phyloP scores from a whole-genome alignment of 2,888 invertebrate genomes.

The Morpho achilles region DNA sequence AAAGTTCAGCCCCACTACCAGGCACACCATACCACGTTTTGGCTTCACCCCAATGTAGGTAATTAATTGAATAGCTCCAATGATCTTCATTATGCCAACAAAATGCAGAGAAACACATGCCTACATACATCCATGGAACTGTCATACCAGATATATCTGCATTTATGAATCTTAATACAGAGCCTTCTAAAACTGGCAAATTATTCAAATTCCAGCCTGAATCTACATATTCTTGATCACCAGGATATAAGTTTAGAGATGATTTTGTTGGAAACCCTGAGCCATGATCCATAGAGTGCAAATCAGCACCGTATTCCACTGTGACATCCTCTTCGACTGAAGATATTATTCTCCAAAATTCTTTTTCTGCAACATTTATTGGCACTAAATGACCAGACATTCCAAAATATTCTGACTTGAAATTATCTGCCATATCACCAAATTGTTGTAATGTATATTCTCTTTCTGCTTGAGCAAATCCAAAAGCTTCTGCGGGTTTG shows the following conservation, averaged over 20 bases:
- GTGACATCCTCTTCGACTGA: constrained; percentile 86
- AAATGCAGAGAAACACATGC: constrained; percentile 91
- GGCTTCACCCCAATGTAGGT: constrained; percentile 89
- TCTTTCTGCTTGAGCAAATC: constrained; percentile 86
- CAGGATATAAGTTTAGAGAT: constrained; percentile 79
- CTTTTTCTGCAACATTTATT: constrained; percentile 82
- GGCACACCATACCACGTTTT: constrained; percentile 92
- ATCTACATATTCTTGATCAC: constrained; percentile 81
- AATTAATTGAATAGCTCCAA: constrained; percentile 91
- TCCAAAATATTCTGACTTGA: constrained; percentile 87
- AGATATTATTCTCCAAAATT: constrained; percentile 88
- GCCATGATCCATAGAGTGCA: constrained; percentile 87
- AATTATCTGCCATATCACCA: constrained; percentile 88
- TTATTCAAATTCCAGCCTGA: constrained; percentile 90
- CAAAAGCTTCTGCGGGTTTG: constrained; percentile 85
- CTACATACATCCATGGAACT: constrained; percentile 91
- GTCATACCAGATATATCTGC: constrained; percentile 86
- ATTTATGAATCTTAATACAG: constrained; percentile 85
- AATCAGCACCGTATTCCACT: constrained; percentile 89
- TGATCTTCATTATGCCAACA: constrained; percentile 93
- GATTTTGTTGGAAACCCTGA: constrained; percentile 86
- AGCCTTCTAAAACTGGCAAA: constrained; percentile 84
- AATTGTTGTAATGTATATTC: constrained; percentile 86
- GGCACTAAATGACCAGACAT: constrained; percentile 83
- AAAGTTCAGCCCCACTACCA: constrained; percentile 82